Evolutionary conservation across 2,113 vertebrate species (phyloP), one percentile per base, ranked within the genome.

Genomic region (Pelmatolapia mariae): DNA sequence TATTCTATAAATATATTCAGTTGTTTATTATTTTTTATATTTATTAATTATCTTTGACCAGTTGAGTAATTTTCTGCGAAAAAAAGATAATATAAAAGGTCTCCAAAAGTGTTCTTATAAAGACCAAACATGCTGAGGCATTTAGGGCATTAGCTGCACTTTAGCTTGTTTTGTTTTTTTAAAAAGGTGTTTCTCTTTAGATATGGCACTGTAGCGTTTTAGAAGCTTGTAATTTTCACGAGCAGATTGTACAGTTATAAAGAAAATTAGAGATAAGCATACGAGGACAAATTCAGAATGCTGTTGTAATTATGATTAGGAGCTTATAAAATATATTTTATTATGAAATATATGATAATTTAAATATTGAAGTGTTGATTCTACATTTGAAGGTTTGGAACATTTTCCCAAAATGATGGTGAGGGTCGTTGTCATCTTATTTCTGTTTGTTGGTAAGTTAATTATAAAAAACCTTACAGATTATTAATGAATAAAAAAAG

Each of bases 231-330:
- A 31, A 18, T 31, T 61, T 61, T 61, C 15, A 18, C 1, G 3
- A 61, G 2, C 15, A 31, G 1, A 61, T 31, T 61, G 15, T 61
- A 61, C 0, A 0, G 57, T 18, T 59, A 31, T 31, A 18, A 16
- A 29, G 8, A 10, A 18, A 31, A 29, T 59, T 59, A 59, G 31
- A 6, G 8, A 18, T 59, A 10, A 59, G 57, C 57, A 31, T 59
- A 59, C 0, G 26, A 59, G 15, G 31, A 31, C 1, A 59, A 18
- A 59, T 31, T 31, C 26, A 31, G 57, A 18, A 31, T 18, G 57
- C 26, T 59, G 26, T 31, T 0, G 26, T 59, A 31, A 31, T 59
- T 31, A 59, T 18, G 15, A 31, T 59, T 31, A 31, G 0, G 26
- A 59, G 16, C 3, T 18, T 59, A 6, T 31, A 59, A 31, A 59